Percentiles rank a stretch among this genome's conserved stretches.
These are phyloP conservation scores for Phasianus colchicus DNA, from an alignment of 2,113 vertebrate genomes.

Conservation along the genomic window DNA sequence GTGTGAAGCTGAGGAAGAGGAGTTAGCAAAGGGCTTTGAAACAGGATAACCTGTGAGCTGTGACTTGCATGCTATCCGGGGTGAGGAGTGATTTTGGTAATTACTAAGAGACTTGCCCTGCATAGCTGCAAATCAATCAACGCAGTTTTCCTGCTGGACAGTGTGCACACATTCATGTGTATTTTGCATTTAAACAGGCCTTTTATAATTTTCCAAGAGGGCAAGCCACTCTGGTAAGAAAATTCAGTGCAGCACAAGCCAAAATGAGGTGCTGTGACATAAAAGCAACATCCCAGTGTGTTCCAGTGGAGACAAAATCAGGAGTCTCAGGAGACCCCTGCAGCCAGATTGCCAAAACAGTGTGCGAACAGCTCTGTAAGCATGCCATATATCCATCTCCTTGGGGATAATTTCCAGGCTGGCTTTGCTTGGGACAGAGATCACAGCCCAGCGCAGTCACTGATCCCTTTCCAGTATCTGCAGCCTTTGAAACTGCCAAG, in stretches of 20 bases:
- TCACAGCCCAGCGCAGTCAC: not conserved
- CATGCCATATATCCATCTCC: not conserved
- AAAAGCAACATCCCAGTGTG: not conserved
- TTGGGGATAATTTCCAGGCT: not conserved
- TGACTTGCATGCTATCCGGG: not conserved
- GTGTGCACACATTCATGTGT: not conserved
- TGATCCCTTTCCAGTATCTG: not conserved
- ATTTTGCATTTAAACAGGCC: not conserved
- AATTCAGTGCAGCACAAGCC: not conserved
- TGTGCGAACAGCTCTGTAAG: not conserved
- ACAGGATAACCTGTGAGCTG: not conserved
- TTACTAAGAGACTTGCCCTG: not conserved
- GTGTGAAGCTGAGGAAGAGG: not conserved
- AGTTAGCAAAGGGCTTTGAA: not conserved
- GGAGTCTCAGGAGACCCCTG: not conserved
- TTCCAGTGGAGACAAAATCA: not conserved
- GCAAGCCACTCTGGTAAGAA: not conserved
- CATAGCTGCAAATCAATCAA: slow-evolving; percentile 16
- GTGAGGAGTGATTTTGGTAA: not conserved
- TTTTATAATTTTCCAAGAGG: slow-evolving; percentile 3
- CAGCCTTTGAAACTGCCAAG: not conserved
- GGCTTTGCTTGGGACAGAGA: not conserved
- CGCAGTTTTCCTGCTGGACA: not conserved
- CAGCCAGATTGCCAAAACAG: not conserved
- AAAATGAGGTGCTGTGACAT: not conserved